A percentile compares a stretch with the other conserved stretches of the same genome.
Evolutionary conservation across 2,888 invertebrate genomes (phyloP).

Genomic region (Barypeithes pellucidus): DNA sequence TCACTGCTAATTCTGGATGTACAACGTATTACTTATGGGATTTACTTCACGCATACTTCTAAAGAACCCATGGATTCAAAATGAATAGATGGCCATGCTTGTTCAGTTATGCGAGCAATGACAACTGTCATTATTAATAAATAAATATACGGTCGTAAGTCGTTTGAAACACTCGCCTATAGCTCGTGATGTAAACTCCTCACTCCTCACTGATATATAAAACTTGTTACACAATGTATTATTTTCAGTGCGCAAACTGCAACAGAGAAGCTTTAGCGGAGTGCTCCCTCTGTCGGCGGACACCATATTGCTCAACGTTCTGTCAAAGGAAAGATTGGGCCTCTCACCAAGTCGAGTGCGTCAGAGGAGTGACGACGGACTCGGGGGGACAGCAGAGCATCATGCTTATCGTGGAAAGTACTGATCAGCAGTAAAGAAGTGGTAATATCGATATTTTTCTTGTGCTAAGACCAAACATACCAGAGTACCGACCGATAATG

Average conservation of each 20-base stretch:
- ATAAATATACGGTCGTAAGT: too few species aligned
- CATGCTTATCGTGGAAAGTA: constrained; percentile 89
- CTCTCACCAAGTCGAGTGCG: constrained; percentile 88
- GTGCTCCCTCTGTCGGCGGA: constrained; percentile 88
- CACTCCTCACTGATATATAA: too few species aligned
- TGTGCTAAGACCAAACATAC: constrained; percentile 6
- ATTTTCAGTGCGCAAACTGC: constrained; percentile 87
- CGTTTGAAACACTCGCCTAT: too few species aligned
- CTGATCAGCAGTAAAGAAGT: constrained; percentile 72
- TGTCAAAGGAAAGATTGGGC: constrained; percentile 94
- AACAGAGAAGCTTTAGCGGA: constrained; percentile 90
- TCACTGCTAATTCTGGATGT: too few species aligned
- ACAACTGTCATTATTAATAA: too few species aligned
- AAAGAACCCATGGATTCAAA: too few species aligned
- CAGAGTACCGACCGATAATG: background rate
- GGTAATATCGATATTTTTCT: background rate
- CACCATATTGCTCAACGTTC: constrained; percentile 91
- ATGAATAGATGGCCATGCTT: too few species aligned
- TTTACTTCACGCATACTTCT: too few species aligned
- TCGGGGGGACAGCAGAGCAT: constrained; percentile 80
- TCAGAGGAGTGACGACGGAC: constrained; percentile 78
- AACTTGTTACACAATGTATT: too few species aligned
- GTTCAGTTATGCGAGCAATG: too few species aligned
- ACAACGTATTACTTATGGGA: too few species aligned
- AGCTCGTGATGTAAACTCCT: too few species aligned